Evolutionary conservation across 2,888 invertebrate species (phyloP).

Genomic region (Caenorhabditis sp.): DNA sequence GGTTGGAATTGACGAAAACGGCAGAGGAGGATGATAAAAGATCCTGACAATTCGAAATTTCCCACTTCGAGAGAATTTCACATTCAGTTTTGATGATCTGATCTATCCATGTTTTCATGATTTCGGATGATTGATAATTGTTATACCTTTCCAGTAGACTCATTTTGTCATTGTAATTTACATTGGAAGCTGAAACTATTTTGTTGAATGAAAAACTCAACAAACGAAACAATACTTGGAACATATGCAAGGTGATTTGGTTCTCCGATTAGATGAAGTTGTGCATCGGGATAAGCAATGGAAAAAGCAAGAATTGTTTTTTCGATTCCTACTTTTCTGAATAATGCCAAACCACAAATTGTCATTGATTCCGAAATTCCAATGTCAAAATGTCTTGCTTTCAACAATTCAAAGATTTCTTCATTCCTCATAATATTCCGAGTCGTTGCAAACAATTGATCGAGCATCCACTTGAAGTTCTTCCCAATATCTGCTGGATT

Average conservation of each 20-base stretch:
- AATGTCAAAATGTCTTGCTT: slow-evolving; percentile 1
- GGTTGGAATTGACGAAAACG: slow-evolving; percentile 6
- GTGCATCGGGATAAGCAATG: neutral
- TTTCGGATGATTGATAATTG: neutral
- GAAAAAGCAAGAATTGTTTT: slow-evolving; percentile 7
- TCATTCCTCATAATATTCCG: neutral
- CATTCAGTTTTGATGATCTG: neutral
- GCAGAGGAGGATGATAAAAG: slow-evolving; percentile 1
- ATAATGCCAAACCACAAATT: slow-evolving; percentile 5
- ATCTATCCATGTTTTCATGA: too few species aligned
- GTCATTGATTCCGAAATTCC: slow-evolving; percentile 3
- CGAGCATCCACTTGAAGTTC: neutral
- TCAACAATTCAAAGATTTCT: neutral
- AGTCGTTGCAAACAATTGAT: neutral
- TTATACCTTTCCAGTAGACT: too few species aligned
- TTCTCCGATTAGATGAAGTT: neutral
- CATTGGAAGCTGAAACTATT: neutral
- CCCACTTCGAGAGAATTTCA: neutral
- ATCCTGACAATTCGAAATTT: neutral
- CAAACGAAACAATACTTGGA: neutral
- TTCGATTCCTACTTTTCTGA: slow-evolving; percentile 5
- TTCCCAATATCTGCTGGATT: neutral
- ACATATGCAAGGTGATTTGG: neutral
- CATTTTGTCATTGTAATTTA: neutral
- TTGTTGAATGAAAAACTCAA: neutral